Conservation (phyloP, 1,140 invertebrate species). For the Monomorium pharaonis region DNA sequence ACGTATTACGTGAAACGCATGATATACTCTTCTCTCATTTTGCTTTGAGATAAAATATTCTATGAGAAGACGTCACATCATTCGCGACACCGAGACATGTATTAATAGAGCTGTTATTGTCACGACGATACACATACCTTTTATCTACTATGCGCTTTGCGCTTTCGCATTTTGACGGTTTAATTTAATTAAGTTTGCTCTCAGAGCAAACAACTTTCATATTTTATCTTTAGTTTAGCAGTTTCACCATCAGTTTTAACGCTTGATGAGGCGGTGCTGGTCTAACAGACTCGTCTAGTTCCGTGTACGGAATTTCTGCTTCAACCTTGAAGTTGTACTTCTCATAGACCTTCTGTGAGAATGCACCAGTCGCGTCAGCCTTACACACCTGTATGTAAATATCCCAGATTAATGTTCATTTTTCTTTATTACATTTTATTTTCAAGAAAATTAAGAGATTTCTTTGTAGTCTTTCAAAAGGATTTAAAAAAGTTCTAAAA, state of each 20-base stretch:
- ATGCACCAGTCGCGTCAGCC: constrained; percentile 91
- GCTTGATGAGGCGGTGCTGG: constrained; percentile 87
- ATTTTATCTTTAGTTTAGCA: constrained; percentile 73
- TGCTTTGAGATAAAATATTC: constrained; percentile 47
- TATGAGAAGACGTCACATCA: constrained; percentile 16
- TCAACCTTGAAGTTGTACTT: constrained; percentile 88
- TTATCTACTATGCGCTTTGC: constrained; percentile 71
- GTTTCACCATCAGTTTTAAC: constrained; percentile 88
- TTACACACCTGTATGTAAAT: constrained; percentile 88
- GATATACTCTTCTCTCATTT: constrained; percentile 63
- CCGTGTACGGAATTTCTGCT: constrained; percentile 88
- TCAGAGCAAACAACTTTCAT: constrained; percentile 16
- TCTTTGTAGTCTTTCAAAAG: background rate
- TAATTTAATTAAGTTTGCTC: constrained; percentile 30
- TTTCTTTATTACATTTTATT: background rate
- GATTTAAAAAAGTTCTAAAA: background rate
- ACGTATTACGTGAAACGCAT: constrained; percentile 55
- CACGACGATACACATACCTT: constrained; percentile 77
- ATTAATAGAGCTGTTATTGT: constrained; percentile 81
- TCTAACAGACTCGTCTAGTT: constrained; percentile 86
- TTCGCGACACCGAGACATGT: constrained; percentile 43
- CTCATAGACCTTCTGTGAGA: constrained; percentile 90
- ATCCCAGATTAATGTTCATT: background rate
- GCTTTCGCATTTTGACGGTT: constrained; percentile 53
- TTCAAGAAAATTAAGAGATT: background rate